phyloP scores from a whole-genome alignment of 2,888 invertebrate species.

The Polyommatus icarus region DNA sequence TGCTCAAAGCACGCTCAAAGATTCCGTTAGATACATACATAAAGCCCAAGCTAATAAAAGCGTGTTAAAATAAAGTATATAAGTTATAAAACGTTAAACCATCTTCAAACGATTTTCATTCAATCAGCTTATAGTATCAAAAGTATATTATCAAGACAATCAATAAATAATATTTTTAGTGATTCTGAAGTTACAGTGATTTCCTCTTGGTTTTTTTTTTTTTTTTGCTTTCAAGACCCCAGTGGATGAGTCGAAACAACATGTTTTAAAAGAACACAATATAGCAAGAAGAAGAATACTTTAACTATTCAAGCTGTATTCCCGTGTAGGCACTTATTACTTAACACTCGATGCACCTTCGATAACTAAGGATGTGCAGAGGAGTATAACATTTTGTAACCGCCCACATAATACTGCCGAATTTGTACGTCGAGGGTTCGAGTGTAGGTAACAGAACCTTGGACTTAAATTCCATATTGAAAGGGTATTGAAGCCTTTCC shows the following conservation, averaged over 20 bases:
- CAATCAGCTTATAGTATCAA: no score
- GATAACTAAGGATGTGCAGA: conserved; percentile 13
- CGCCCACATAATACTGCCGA: conserved; percentile 1
- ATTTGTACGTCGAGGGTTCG: conserved; percentile 14
- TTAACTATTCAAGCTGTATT: not conserved
- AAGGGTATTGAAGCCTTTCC: conserved; percentile 2
- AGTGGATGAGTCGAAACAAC: not conserved
- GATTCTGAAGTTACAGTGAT: no score
- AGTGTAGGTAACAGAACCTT: conserved; percentile 21
- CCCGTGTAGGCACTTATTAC: not conserved
- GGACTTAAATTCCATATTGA: conserved; percentile 19
- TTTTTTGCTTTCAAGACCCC: not conserved
- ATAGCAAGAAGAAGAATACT: not conserved
- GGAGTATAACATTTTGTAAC: conserved; percentile 15
- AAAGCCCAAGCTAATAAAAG: no score
- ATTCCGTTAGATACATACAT: no score
- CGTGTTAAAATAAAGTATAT: no score
- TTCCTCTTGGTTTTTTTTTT: not conserved
- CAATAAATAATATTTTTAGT: no score
- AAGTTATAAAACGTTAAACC: no score
- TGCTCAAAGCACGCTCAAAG: no score
- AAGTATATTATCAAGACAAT: no score
- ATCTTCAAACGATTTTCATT: no score
- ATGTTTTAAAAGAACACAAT: not conserved
- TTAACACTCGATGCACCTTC: conserved; percentile 4